Evolutionary conservation across 2,797 vertebrate genomes (phyloP).

Genomic region (Hemibagrus guttatus): DNA sequence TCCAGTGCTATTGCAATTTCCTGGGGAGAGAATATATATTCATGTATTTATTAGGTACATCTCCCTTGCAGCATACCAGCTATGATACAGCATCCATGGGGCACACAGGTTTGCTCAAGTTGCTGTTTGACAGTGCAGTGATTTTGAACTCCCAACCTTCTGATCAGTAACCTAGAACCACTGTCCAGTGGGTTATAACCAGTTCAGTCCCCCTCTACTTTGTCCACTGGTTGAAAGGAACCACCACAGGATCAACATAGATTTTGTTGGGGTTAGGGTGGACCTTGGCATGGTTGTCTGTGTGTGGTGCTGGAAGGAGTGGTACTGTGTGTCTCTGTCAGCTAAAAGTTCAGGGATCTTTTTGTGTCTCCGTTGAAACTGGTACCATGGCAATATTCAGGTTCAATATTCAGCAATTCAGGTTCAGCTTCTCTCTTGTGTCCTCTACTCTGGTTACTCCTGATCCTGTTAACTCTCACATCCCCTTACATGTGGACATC

Average conservation of each 20-base stretch:
- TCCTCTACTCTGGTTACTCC: constrained; percentile 25
- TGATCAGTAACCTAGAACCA: background rate
- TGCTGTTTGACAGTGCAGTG: background rate
- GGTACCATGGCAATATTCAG: constrained; percentile 53
- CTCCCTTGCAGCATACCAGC: background rate
- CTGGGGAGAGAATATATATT: background rate
- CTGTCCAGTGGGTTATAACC: background rate
- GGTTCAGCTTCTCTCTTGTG: constrained; percentile 48
- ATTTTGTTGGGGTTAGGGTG: too few relatives aligned
- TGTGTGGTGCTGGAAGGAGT: background rate
- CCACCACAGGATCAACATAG: background rate
- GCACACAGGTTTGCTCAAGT: background rate
- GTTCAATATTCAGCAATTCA: constrained; percentile 33
- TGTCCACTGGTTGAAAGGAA: background rate
- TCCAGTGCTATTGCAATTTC: background rate
- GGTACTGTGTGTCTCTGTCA: background rate
- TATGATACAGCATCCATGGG: background rate
- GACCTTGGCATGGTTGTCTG: background rate
- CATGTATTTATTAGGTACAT: background rate
- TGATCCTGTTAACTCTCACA: constrained; percentile 34
- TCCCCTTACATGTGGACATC: constrained; percentile 18
- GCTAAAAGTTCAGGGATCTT: constrained; percentile 23
- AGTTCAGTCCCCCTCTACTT: background rate
- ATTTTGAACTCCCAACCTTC: background rate
- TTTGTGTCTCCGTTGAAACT: constrained; percentile 13